These are phyloP conservation scores for Dallia pectoralis DNA, from an alignment of 2,797 vertebrate species.

Conservation along the genomic window DNA sequence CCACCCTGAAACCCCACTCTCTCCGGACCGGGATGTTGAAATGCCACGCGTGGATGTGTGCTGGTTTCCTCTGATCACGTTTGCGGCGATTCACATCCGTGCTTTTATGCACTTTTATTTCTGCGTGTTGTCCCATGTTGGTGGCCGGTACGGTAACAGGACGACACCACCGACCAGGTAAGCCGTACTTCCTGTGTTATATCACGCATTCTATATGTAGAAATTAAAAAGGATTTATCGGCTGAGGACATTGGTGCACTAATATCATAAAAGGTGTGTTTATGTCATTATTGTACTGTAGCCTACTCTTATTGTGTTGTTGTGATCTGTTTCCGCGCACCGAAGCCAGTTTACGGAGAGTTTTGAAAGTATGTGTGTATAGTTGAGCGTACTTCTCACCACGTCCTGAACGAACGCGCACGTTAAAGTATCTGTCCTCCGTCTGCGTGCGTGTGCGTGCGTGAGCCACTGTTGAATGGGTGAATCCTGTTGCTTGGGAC, in stretches of 20 bases:
- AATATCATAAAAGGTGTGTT: not conserved
- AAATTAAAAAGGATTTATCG: not conserved
- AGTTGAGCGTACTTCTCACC: not conserved
- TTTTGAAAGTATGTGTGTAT: not conserved
- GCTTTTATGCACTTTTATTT: not conserved
- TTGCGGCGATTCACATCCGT: not conserved
- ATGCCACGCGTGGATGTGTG: slow-evolving; percentile 5
- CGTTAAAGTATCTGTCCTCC: too few relatives aligned
- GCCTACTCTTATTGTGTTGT: too few relatives aligned
- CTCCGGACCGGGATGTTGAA: not conserved
- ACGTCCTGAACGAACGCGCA: not conserved
- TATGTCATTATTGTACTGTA: not conserved
- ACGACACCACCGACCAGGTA: not conserved
- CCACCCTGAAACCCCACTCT: not conserved
- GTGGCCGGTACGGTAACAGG: not conserved
- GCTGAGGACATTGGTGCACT: not conserved
- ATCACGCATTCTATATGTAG: not conserved
- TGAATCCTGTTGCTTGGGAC: not conserved
- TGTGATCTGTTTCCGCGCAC: not conserved
- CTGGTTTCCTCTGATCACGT: not conserved
- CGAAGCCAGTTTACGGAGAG: not conserved
- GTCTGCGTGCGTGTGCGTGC: not conserved
- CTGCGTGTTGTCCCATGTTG: not conserved
- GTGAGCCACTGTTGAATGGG: not conserved
- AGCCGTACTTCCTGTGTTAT: too few relatives aligned